These are phyloP conservation scores for Myrmecophaga tridactyla DNA, from an alignment of 2,113 vertebrate genomes.

Conservation along the genomic window DNA sequence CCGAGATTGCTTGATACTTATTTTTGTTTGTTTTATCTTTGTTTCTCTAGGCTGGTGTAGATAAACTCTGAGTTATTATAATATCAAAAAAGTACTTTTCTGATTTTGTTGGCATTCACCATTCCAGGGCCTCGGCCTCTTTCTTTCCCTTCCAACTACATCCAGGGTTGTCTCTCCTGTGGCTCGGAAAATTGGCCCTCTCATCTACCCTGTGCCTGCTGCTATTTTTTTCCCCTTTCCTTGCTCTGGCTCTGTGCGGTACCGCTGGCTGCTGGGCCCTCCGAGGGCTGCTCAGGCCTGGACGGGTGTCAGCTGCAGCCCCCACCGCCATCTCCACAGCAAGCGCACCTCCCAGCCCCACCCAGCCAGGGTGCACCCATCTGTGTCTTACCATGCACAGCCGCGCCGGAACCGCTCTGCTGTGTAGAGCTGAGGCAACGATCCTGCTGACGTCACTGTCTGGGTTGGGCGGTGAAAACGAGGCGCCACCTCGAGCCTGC, in stretches of 20 bases:
- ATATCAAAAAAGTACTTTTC: not conserved
- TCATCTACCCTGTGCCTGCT: not conserved
- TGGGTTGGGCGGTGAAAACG: not conserved
- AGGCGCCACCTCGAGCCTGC: not conserved
- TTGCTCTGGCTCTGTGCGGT: not conserved
- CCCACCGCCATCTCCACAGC: too few species aligned
- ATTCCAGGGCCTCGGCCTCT: not conserved
- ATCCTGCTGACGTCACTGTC: not conserved
- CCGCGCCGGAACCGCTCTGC: not conserved
- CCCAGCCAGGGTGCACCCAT: accelerated
- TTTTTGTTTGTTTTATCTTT: not conserved
- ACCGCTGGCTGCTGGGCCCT: not conserved
- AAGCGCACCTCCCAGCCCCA: not conserved
- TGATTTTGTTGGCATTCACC: not conserved
- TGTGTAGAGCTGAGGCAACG: not conserved
- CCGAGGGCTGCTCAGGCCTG: not conserved
- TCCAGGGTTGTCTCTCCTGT: too few species aligned
- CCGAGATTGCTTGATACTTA: not conserved
- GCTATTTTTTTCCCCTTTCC: not conserved
- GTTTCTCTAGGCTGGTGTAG: not conserved
- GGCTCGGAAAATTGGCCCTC: not conserved
- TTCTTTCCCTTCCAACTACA: not conserved
- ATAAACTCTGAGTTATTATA: not conserved
- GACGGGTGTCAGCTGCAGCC: not conserved
- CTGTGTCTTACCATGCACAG: not conserved